These are phyloP conservation scores for Percopsis omiscomaycus DNA, from an alignment of 2,797 vertebrate genomes.

Conservation along the genomic window DNA sequence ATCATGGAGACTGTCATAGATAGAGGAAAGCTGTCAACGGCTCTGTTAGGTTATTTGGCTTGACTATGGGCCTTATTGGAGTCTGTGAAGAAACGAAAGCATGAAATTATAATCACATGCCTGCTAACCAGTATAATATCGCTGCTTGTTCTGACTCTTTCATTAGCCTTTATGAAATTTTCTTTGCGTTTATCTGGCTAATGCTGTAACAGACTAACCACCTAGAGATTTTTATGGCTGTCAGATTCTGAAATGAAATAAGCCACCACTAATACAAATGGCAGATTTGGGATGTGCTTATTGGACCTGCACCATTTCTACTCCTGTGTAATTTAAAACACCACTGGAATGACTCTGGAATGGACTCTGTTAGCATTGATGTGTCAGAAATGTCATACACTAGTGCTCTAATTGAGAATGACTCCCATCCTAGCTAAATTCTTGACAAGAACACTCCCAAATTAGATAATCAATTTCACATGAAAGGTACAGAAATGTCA, in stretches of 20 bases:
- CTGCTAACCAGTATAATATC: slow-evolving; percentile 22
- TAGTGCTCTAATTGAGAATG: slow-evolving; percentile 52
- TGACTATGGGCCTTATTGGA: slow-evolving; percentile 19
- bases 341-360: slow-evolving; percentile 9
- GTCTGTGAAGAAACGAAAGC: slow-evolving; percentile 36
- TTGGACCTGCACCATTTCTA: slow-evolving; percentile 23
- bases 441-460: slow-evolving; percentile 22
- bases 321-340: slow-evolving; percentile 33
- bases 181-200: slow-evolving; percentile 29
- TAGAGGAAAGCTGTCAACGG: slow-evolving; percentile 1
- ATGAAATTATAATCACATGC: slow-evolving; percentile 29
- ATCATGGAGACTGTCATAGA: slow-evolving; percentile 9
- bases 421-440: slow-evolving; percentile 9
- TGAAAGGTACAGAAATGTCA: slow-evolving; percentile 22
- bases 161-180: slow-evolving; percentile 16
- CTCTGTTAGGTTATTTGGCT: slow-evolving; percentile 23
- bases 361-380: slow-evolving; percentile 37
- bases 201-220: slow-evolving; percentile 29
- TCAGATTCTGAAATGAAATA: slow-evolving; percentile 21
- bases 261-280: slow-evolving; percentile 6
- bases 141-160: slow-evolving; percentile 21
- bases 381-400: slow-evolving; percentile 40
- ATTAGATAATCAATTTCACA: slow-evolving; percentile 39
- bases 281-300: slow-evolving; percentile 10
- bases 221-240: slow-evolving; percentile 34